A percentile compares a stretch with the other conserved stretches of the same genome.
Evolutionary conservation across 2,797 vertebrate genomes (phyloP).

Genomic region (Leptoclinus maculatus): DNA sequence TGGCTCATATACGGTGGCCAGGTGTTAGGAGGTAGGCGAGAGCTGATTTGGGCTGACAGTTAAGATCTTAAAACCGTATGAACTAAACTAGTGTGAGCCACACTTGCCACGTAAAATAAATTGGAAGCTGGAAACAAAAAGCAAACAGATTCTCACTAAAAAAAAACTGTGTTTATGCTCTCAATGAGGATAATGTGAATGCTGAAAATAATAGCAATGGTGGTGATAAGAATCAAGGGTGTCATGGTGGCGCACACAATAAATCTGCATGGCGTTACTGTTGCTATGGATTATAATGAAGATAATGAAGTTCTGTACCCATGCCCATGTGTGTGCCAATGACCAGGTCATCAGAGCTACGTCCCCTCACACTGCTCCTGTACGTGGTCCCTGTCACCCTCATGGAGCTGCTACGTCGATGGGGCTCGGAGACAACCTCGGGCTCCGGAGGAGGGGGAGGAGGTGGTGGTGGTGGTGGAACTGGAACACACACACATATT

Average conservation of each 20-base stretch:
- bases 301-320: conserved; percentile 72
- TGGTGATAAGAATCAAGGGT: not conserved
- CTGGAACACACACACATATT: conserved; percentile 72
- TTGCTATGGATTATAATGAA: conserved; percentile 26
- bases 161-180: not conserved
- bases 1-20: not conserved
- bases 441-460: conserved; percentile 84
- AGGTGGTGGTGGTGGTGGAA: conserved; percentile 77
- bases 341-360: conserved; percentile 87
- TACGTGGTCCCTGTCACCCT: conserved; percentile 88
- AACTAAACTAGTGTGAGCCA: conserved; percentile 10
- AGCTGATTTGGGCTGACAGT: not conserved
- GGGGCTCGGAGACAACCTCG: conserved; percentile 85
- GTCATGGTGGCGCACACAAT: not conserved
- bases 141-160: not conserved
- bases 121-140: conserved; percentile 2
- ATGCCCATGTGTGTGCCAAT: conserved; percentile 87
- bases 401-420: conserved; percentile 90
- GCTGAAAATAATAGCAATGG: conserved; percentile 8
- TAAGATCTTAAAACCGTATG: not conserved
- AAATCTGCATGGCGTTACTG: conserved; percentile 1
- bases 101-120: not conserved
- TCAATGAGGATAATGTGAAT: conserved; percentile 9
- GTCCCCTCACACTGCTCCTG: conserved; percentile 88
- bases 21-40: not conserved